These are phyloP conservation scores for Neotoma lepida DNA, from an alignment of 2,113 vertebrate species.

Conservation along the genomic window DNA sequence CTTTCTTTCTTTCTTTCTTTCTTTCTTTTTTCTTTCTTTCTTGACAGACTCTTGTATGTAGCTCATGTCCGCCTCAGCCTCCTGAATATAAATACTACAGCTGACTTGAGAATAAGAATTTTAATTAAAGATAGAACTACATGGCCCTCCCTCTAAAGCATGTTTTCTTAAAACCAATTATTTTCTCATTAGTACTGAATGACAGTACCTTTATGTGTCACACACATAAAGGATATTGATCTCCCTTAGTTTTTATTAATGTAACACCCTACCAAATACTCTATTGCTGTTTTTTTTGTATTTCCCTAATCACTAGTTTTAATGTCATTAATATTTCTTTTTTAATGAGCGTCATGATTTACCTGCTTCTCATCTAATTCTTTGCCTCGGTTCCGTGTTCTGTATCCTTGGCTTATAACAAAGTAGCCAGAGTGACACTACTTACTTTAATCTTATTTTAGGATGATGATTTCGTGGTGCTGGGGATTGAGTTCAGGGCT, in stretches of 20 bases:
- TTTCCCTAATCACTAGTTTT: conserved; percentile 21
- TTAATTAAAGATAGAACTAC: conserved; percentile 34
- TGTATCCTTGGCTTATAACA: background rate
- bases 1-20: background rate
- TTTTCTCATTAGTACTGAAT: background rate
- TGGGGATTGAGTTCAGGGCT: background rate
- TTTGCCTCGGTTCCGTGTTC: conserved; percentile 12
- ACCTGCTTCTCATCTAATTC: conserved; percentile 22
- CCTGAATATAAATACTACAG: background rate
- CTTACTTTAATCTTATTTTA: background rate
- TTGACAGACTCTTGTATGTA: background rate
- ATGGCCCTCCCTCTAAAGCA: background rate
- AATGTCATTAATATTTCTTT: conserved; percentile 25
- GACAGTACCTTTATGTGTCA: conserved; percentile 1
- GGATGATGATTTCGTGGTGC: background rate
- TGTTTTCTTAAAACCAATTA: background rate
- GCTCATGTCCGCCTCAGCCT: background rate
- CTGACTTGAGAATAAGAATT: conserved; percentile 9
- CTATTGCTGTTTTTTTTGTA: conserved; percentile 13
- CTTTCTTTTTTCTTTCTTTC: background rate
- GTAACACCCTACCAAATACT: background rate
- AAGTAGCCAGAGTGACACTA: background rate
- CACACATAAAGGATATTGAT: background rate
- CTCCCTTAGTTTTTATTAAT: conserved; percentile 30
- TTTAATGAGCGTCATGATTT: conserved; percentile 8